Percentiles rank a stretch among this genome's conserved stretches.
phyloP scores from a whole-genome alignment of 1,140 invertebrate species.

The Carposina sasakii region DNA sequence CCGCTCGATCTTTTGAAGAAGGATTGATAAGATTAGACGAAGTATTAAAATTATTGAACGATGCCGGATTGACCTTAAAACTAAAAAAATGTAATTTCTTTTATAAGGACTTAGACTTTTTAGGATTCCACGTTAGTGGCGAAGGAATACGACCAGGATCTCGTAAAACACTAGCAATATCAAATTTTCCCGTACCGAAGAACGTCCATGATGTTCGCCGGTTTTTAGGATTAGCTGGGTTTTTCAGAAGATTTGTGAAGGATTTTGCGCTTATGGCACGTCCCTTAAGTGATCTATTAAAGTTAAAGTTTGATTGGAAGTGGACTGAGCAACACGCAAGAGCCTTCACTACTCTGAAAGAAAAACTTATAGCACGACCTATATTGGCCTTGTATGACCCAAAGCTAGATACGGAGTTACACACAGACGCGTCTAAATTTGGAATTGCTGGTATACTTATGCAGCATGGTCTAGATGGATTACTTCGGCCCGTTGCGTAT shows the following conservation, averaged over 20 bases:
- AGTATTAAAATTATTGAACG: constrained; percentile 15
- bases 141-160: constrained; percentile 16
- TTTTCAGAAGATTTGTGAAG: neutral
- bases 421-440: constrained; percentile 19
- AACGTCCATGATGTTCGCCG: constrained; percentile 14
- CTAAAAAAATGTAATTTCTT: constrained; percentile 26
- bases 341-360: neutral
- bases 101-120: constrained; percentile 1
- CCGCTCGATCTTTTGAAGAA: constrained; percentile 4
- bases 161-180: constrained; percentile 13
- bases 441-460: constrained; percentile 19
- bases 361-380: constrained; percentile 1
- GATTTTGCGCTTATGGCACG: neutral
- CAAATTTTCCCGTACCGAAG: constrained; percentile 11
- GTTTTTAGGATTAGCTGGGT: constrained; percentile 1
- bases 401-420: constrained; percentile 10
- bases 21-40: constrained; percentile 8
- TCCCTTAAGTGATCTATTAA: constrained; percentile 13
- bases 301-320: constrained; percentile 7
- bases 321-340: constrained; percentile 8
- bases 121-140: constrained; percentile 3
- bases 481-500: constrained; percentile 30
- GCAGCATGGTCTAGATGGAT: constrained; percentile 12
- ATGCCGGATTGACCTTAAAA: constrained; percentile 17
- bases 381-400: constrained; percentile 13